Base-by-base conservation (phyloP, 1,140 invertebrate genomes). In the Andricus grossulariae region DNA sequence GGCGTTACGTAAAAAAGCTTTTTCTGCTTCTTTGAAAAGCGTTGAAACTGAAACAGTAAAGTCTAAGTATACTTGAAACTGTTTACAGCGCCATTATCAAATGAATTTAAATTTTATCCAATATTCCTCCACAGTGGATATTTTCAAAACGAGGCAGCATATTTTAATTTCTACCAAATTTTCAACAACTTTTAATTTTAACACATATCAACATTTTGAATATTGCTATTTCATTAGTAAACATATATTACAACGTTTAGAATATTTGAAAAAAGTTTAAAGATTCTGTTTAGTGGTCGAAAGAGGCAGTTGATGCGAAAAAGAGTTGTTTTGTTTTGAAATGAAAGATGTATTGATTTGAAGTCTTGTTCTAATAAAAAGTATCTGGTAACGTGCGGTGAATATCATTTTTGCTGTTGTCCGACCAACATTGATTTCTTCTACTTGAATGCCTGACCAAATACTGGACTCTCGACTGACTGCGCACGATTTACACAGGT, bases 391-490 rank as follows among this genome's bases (percentile, higher is more conserved):
- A 73, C 75, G 77, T 77, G 55, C 71, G 70, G 71, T 72, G 73
- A 77, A 76, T 76, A 77, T 72, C 66, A 52, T 70, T 71, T 11
- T 45, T 55, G 73, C 71, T 60, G 75, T 85, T 83, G 79, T 82
- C 80, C 71, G 78, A 75, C 75, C 75, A 74, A 74, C 82, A 83
- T 82, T 80, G 82, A 84, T 84, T 82, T 80, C 80, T 83, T 83
- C 83, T 75, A 83, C 82, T 83, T 76, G 73, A 75, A 70, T 74
- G 77, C 57, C 77, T 75, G 80, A 52, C 76, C 71, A 76, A 77
- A 77, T 82, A 80, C 74, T 74, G 71, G 72, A 78, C 81, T 71
- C 72, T 75, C 71, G 21, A 66, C 77, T 81, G 79, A 73, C 66
- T 80, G 73, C 80, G 55, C 70, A 82, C 75, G 75, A 25, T 77